Evolutionary conservation across 2,113 vertebrate genomes (phyloP).

Genomic region (Grantiella picta): DNA sequence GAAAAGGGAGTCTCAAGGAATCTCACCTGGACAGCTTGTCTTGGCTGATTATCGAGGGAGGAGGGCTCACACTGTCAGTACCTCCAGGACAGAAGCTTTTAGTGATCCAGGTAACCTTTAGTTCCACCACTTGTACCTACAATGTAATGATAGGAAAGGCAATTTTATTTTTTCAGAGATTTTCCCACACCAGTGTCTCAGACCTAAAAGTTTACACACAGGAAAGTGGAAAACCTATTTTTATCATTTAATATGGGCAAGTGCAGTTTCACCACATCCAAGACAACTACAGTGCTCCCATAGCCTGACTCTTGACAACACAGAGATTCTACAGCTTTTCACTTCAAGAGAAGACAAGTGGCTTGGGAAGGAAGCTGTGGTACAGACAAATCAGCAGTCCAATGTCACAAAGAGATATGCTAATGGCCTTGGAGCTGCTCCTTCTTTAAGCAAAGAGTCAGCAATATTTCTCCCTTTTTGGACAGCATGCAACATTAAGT

Average conservation of each 20-base stretch:
- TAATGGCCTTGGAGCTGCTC: not conserved
- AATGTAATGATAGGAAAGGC: not conserved
- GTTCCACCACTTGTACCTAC: constrained; percentile 93
- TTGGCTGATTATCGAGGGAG: constrained; percentile 89
- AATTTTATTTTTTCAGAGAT: not conserved
- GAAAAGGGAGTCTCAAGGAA: not conserved
- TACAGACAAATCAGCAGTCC: not conserved
- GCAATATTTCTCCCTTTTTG: not conserved
- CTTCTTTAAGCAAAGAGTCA: not conserved
- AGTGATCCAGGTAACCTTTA: constrained; percentile 98
- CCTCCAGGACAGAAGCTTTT: constrained; percentile 97
- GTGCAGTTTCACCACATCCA: not conserved
- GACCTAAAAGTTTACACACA: not conserved
- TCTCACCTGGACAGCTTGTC: constrained; percentile 90
- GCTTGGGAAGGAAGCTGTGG: not conserved
- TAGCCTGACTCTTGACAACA: not conserved
- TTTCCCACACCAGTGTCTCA: not conserved
- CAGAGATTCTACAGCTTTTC: not conserved
- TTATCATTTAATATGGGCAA: not conserved
- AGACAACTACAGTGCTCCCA: not conserved
- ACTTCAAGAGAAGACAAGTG: not conserved
- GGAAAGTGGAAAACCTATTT: not conserved
- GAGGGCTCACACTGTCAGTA: constrained; percentile 92
- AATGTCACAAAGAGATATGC: not conserved
- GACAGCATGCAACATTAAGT: not conserved